A percentile compares a stretch with the other conserved stretches of the same genome.
Evolutionary conservation across 2,113 vertebrate genomes (phyloP).

Genomic region (Indri indri): DNA sequence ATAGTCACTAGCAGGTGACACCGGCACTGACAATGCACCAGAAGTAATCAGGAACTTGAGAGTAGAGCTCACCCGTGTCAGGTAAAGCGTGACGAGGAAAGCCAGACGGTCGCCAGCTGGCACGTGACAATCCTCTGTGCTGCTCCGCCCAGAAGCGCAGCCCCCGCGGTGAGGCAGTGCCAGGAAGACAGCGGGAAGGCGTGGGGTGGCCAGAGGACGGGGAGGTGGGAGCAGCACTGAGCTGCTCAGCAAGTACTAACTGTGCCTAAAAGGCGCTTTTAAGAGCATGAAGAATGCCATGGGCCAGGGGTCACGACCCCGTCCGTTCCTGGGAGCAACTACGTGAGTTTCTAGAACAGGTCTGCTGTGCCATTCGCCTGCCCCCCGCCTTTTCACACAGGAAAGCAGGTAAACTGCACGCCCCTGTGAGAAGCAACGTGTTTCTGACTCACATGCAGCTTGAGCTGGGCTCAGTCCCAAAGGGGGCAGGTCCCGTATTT

Average conservation of each 20-base stretch:
- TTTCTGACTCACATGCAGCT: not conserved
- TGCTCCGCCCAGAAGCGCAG: not conserved
- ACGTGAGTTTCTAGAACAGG: not conserved
- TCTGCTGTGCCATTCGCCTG: accelerated
- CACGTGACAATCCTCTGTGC: accelerated
- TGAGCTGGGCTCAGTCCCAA: accelerated
- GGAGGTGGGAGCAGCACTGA: not conserved
- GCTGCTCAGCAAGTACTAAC: not conserved
- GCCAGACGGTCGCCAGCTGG: accelerated
- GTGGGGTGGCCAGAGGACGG: not conserved
- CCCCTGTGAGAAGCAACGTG: not conserved
- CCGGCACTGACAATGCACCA: not conserved
- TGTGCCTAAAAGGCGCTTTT: not conserved
- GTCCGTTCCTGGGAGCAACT: not conserved
- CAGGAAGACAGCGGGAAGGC: not conserved
- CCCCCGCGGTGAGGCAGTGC: accelerated
- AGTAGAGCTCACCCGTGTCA: not conserved
- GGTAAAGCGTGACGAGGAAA: too few species aligned
- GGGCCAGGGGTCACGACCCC: not conserved
- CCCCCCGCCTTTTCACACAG: not conserved
- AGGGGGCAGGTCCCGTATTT: not conserved
- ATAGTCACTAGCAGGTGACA: not conserved
- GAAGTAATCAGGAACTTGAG: not conserved
- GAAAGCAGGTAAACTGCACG: not conserved
- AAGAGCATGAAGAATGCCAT: not conserved